These are phyloP conservation scores for Drosophila prostipennis DNA, from an alignment of 2,888 invertebrate genomes.

Conservation along the genomic window DNA sequence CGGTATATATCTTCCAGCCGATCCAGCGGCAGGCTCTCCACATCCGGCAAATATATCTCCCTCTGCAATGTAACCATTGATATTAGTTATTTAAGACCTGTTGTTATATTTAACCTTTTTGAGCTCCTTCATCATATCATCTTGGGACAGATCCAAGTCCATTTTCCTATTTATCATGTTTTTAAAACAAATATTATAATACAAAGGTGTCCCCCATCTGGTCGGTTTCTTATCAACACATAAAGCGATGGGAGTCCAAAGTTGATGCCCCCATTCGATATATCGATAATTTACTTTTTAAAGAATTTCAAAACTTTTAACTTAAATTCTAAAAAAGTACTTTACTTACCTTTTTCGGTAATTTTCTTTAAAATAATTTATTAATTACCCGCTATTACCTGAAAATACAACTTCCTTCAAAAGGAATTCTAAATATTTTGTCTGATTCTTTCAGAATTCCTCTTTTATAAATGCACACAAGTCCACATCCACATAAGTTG, in stretches of 20 bases:
- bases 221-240: not conserved
- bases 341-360: no score
- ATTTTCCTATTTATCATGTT: not conserved
- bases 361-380: no score
- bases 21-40: slow-evolving; percentile 23
- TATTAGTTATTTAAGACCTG: no score
- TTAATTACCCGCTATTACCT: no score
- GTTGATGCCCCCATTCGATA: not conserved
- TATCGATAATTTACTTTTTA: not conserved
- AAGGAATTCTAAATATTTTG: no score
- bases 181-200: no score
- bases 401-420: no score
- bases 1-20: slow-evolving; percentile 47
- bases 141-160: not conserved
- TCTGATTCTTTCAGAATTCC: no score
- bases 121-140: slow-evolving; percentile 1
- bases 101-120: not conserved
- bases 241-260: no score
- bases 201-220: no score
- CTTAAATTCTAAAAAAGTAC: no score
- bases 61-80: slow-evolving; percentile 31
- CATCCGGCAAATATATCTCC: slow-evolving; percentile 37
- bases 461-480: no score
- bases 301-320: not conserved
- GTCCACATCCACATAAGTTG: not conserved